Conservation (phyloP, 2,888 invertebrate species). For the Lampropteryx suffumata region DNA sequence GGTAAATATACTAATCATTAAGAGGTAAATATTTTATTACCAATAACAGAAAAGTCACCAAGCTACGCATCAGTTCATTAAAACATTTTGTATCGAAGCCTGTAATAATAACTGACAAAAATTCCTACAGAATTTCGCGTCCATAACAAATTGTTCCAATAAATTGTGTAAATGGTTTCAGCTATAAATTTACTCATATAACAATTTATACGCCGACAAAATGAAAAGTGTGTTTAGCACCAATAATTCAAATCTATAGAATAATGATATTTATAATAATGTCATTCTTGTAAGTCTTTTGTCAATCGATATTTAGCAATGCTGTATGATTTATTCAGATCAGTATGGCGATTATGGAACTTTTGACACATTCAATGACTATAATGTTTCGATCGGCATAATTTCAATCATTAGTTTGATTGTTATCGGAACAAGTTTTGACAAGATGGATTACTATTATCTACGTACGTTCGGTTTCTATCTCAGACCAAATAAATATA, state of each 20-base stretch:
- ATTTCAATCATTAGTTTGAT: too few species aligned
- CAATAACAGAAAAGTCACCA: background rate
- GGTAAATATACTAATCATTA: too few species aligned
- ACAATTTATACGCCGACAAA: constrained; percentile 31
- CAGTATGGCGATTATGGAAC: too few species aligned
- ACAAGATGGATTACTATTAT: too few species aligned
- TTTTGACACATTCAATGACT: too few species aligned
- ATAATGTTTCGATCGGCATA: too few species aligned
- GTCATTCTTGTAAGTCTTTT: background rate
- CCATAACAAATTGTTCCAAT: constrained; percentile 51
- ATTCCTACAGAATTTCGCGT: constrained; percentile 47
- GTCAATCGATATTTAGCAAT: background rate
- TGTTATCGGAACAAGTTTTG: too few species aligned
- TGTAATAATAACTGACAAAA: constrained; percentile 50
- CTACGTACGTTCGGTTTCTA: too few species aligned
- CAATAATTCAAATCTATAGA: constrained; percentile 20
- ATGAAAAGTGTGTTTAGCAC: constrained; percentile 29
- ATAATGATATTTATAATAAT: background rate
- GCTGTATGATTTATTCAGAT: too few species aligned
- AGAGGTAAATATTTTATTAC: too few species aligned
- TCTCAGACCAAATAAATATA: too few species aligned
- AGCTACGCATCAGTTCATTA: constrained; percentile 39
- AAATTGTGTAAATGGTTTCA: constrained; percentile 51
- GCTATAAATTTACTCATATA: constrained; percentile 41
- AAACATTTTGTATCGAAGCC: constrained; percentile 34